A percentile compares a stretch with the other conserved stretches of the same genome.
Evolutionary conservation across 2,888 invertebrate genomes (phyloP).

Genomic region (Diloba caeruleocephala): DNA sequence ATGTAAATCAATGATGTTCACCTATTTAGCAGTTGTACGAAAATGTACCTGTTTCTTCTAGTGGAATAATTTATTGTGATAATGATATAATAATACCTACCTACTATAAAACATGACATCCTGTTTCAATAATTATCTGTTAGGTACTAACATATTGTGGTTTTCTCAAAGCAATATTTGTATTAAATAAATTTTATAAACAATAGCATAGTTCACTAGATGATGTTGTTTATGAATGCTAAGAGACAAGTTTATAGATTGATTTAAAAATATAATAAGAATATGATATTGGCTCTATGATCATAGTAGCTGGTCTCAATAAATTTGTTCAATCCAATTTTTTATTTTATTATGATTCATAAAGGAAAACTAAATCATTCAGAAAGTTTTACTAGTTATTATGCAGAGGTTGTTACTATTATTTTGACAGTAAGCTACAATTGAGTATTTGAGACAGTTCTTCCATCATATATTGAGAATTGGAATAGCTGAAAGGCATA

Average conservation of each 20-base stretch:
- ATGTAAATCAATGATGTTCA: no score
- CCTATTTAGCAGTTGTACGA: background rate
- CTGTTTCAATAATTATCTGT: constrained; percentile 3
- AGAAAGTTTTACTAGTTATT: no score
- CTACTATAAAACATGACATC: constrained; percentile 1
- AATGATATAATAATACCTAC: constrained; percentile 17
- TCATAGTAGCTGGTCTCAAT: background rate
- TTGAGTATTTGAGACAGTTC: no score
- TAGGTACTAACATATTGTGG: constrained; percentile 1
- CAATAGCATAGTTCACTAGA: background rate
- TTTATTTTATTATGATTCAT: no score
- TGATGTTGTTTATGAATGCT: constrained; percentile 3
- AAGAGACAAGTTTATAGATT: background rate
- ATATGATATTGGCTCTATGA: background rate
- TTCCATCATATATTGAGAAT: no score
- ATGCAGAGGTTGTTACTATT: no score
- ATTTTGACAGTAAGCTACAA: no score
- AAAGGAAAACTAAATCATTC: no score
- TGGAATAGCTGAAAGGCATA: no score
- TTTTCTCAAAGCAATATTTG: background rate
- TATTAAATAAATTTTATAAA: constrained; percentile 4
- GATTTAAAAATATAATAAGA: background rate
- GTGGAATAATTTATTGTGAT: constrained; percentile 15
- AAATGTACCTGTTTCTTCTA: background rate
- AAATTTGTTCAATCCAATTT: no score